Percentiles rank a stretch among this genome's conserved stretches.
Evolutionary conservation across 2,113 vertebrate species (phyloP).

Genomic region (Sakesphorus luctuosus): DNA sequence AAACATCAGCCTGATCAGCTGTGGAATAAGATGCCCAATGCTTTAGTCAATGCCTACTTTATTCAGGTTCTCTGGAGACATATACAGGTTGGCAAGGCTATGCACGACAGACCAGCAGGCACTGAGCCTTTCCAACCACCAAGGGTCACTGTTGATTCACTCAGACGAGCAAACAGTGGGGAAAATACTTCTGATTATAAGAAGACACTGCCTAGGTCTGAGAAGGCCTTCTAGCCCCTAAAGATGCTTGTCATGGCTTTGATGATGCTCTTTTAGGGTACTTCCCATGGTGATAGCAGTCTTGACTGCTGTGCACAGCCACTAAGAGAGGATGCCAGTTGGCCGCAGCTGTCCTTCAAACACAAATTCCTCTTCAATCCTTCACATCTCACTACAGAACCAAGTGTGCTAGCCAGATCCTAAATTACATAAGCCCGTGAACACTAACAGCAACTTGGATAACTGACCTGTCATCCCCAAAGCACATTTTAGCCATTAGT

Average conservation of each 20-base stretch:
- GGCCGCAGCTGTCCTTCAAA: not conserved
- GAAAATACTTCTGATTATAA: not conserved
- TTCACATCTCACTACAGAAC: not conserved
- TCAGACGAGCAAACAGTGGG: not conserved
- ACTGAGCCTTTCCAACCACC: slow-evolving; percentile 46
- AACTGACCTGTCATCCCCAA: not conserved
- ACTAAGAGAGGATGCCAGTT: not conserved
- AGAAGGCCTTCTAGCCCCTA: not conserved
- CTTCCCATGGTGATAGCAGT: not conserved
- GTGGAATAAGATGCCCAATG: not conserved
- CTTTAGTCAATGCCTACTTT: not conserved
- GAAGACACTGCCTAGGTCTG: not conserved
- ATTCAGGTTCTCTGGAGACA: not conserved
- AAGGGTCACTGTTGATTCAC: slow-evolving; percentile 68
- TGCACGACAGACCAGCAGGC: not conserved
- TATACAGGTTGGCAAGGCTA: not conserved
- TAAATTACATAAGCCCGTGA: not conserved
- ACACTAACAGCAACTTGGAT: not conserved
- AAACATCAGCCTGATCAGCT: not conserved
- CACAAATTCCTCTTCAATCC: not conserved
- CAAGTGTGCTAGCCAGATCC: not conserved
- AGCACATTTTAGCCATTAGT: not conserved
- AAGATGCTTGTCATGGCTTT: not conserved
- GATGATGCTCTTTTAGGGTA: not conserved
- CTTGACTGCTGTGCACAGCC: not conserved